These are phyloP conservation scores for Platalea minor DNA, from an alignment of 2,797 vertebrate species.

Conservation along the genomic window DNA sequence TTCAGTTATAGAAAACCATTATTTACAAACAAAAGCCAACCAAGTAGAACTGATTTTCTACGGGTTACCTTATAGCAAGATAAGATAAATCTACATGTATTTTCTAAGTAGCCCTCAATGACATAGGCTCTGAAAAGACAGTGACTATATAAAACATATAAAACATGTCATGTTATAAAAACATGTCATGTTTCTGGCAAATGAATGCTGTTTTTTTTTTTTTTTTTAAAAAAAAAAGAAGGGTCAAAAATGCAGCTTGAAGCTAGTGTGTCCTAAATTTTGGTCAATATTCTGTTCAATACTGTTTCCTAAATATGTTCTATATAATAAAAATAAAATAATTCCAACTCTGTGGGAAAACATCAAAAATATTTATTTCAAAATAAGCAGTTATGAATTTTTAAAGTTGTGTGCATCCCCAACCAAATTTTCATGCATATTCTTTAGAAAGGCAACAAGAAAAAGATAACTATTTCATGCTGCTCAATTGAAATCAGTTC, in stretches of 20 bases:
- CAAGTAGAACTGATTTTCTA: not conserved
- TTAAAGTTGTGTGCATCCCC: not conserved
- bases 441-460: not conserved
- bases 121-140: not conserved
- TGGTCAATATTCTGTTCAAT: not conserved
- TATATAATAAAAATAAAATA: not conserved
- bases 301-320: not conserved
- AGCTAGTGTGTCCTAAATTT: not conserved
- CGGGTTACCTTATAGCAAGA: not conserved
- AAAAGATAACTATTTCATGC: not conserved
- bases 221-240: not conserved
- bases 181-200: not conserved
- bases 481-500: not conserved
- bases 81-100: not conserved
- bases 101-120: not conserved
- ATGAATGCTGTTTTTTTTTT: accelerated
- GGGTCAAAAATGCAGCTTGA: not conserved
- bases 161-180: too few relatives aligned
- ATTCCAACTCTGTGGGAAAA: not conserved
- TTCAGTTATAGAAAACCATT: not conserved
- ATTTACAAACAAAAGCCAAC: not conserved
- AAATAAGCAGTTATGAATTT: not conserved
- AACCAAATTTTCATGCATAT: not conserved
- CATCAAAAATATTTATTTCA: not conserved
- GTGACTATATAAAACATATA: not conserved